Conservation (phyloP, 2,797 vertebrate species). For the Gymnothorax javanicus region DNA sequence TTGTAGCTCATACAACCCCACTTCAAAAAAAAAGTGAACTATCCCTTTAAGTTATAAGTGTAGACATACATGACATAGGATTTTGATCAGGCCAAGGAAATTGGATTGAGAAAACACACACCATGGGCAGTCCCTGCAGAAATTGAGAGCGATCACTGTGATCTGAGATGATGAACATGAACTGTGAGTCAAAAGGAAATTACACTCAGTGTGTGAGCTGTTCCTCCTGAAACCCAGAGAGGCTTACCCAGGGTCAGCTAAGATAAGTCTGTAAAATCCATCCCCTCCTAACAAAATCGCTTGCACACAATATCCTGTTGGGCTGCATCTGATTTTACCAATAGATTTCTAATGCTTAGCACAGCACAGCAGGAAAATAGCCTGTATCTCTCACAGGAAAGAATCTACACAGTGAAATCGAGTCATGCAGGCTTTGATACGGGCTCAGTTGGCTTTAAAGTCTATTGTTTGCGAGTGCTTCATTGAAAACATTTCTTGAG, state of each 20-base stretch:
- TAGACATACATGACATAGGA: not conserved
- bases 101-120: not conserved
- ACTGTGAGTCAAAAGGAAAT: not conserved
- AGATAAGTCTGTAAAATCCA: conserved; percentile 20
- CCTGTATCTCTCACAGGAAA: not conserved
- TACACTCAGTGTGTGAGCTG: not conserved
- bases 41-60: not conserved
- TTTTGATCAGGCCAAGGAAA: not conserved
- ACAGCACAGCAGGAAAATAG: conserved; percentile 11
- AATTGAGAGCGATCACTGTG: not conserved
- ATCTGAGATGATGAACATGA: not conserved
- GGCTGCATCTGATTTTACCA: not conserved
- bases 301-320: not conserved
- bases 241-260: not conserved
- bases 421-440: conserved; percentile 24
- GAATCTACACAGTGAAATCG: conserved; percentile 6
- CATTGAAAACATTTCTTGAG: conserved; percentile 45
- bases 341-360: not conserved
- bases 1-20: too few species aligned
- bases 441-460: conserved; percentile 32
- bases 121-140: not conserved
- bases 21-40: too few species aligned
- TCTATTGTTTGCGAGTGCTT: conserved; percentile 37
- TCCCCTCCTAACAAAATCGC: conserved; percentile 2
- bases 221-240: not conserved